These are phyloP conservation scores for Argyresthia goedartella DNA, from an alignment of 2,888 invertebrate species.

Conservation along the genomic window DNA sequence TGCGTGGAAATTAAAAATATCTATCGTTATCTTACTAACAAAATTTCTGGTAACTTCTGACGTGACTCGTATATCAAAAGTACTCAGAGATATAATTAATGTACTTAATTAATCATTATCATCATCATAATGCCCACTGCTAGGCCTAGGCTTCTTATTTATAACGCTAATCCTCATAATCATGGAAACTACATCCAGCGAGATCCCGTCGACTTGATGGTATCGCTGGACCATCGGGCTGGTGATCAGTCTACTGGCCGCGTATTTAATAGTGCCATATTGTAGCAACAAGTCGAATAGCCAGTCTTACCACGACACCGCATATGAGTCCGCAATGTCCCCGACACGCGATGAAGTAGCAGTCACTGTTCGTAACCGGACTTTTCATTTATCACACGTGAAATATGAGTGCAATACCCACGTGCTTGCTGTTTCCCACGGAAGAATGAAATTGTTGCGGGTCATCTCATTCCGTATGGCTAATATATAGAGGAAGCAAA, in stretches of 20 bases:
- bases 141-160: no score
- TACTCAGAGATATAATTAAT: no score
- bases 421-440: neutral
- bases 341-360: neutral
- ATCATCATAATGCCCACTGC: no score
- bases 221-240: no score
- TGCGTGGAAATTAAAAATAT: neutral
- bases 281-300: neutral
- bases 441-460: neutral
- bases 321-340: neutral
- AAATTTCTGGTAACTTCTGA: neutral
- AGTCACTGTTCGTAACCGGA: constrained; percentile 11
- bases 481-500: no score
- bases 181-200: no score
- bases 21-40: neutral
- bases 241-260: no score
- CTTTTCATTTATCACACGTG: constrained; percentile 16
- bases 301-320: neutral
- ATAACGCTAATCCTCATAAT: no score
- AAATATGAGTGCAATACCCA: neutral
- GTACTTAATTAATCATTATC: no score
- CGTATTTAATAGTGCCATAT: no score
- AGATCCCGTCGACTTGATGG: no score
- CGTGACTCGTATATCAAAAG: no score
- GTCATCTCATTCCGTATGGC: neutral